Base-by-base conservation (phyloP, 2,113 vertebrate species). In the Lucifuga dentata region DNA sequence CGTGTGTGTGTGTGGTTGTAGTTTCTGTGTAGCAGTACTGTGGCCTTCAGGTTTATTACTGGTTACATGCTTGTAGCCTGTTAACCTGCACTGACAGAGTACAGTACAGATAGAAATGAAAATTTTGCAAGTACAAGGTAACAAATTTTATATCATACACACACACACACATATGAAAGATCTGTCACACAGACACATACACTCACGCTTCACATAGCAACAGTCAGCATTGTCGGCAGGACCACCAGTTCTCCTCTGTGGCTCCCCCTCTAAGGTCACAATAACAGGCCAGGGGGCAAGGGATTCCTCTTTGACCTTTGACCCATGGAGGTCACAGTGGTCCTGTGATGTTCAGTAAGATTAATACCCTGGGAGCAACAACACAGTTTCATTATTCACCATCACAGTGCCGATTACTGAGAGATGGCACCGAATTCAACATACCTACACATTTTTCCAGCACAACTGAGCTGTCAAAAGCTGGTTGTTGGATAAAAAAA, bases 281-380 rank as follows among this genome's bases (percentile, higher is more conserved):
- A 85, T 92, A 88, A 90, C 88, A 93, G 91, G 91, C 74, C 87
- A 64, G 16, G 91, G 92, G 93, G 95, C 91, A 94, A 82, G 88
- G 90, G 88, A 94, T 89, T 92, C 83, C 80, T 83, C 83, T 92
- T 88, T 90, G 89, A 85, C 84, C 93, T 86, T 86, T 95, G 91
- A 92, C 92, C 90, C 83, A 17, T 29, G 68, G 50, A 84, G 88
- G 88, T 92, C 90, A 91, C 78, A 78, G 91, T 83, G 86, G 86
- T 81, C 83, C 74, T 86, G 91, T 88, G 80, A 85, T 77, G 79
- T 85, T 88, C 86, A 92, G 80, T 83, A 88, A 93, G 90, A 94
- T 94, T 95, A 93, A 94, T 94, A 91, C 81, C 81, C 84, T 73
- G 35, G 72, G 70, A 43, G 56, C 62, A 85, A 66, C 68, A 50